Percentiles rank a stretch among this genome's conserved stretches.
These are phyloP conservation scores for Papilio xuthus DNA, from an alignment of 1,140 invertebrate species.

Conservation along the genomic window DNA sequence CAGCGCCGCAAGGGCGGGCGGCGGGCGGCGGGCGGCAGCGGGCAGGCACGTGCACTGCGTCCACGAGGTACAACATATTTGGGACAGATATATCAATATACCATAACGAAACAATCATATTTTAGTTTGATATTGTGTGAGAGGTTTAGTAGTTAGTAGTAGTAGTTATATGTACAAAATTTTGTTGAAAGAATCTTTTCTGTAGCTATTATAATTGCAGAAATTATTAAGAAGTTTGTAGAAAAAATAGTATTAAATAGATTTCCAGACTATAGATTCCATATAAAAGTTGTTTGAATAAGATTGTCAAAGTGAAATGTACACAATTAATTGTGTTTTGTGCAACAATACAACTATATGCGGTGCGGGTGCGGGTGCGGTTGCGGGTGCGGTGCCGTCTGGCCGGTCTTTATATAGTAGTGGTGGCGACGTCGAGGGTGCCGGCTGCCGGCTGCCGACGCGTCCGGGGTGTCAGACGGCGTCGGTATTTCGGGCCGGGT, in stretches of 20 bases:
- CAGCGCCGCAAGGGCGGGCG: constrained; percentile 40
- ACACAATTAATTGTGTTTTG: not conserved
- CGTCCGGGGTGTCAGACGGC: constrained; percentile 69
- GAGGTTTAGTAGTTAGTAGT: not conserved
- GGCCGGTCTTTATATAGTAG: constrained; percentile 30
- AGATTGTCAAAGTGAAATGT: not conserved
- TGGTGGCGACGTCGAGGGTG: not conserved
- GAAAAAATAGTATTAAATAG: not conserved
- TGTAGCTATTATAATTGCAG: not conserved
- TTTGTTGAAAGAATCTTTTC: not conserved
- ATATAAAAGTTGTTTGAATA: not conserved
- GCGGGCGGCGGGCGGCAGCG: constrained; percentile 31
- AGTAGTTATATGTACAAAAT: not conserved
- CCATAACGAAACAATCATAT: not conserved
- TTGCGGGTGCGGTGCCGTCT: not conserved
- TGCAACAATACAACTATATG: not conserved
- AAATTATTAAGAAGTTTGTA: not conserved
- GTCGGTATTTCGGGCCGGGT: constrained; percentile 70
- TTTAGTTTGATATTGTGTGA: not conserved
- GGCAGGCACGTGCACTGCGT: not conserved
- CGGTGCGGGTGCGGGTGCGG: not conserved
- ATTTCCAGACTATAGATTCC: not conserved
- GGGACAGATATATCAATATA: constrained; percentile 16
- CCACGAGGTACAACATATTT: constrained; percentile 30
- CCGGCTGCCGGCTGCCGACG: constrained; percentile 38